Evolutionary conservation across 2,888 invertebrate species (phyloP).

Genomic region (Tupiocoris notatus): DNA sequence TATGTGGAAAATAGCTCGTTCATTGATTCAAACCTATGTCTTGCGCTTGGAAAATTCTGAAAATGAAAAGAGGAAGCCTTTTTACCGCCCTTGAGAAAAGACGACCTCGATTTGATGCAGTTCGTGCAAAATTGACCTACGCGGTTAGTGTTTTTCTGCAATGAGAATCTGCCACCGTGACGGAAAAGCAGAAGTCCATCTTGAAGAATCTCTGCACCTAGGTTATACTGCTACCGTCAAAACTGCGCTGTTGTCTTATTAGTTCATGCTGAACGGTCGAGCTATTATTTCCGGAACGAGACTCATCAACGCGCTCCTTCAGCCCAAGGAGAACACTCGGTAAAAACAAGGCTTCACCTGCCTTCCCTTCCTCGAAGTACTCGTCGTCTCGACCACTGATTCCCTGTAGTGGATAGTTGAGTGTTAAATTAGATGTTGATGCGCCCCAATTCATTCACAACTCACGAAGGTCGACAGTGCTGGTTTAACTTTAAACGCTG

Average conservation of each 20-base stretch:
- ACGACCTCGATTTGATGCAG: neutral
- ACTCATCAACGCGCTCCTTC: neutral
- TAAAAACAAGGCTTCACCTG: too few species aligned
- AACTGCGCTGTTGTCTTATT: constrained; percentile 9
- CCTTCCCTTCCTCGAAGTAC: neutral
- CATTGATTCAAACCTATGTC: too few species aligned
- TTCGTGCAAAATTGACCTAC: neutral
- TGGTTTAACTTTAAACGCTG: too few species aligned
- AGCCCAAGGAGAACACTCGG: neutral
- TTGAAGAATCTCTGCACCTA: neutral
- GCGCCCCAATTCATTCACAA: constrained; percentile 1
- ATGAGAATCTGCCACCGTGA: constrained; percentile 1
- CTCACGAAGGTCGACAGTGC: too few species aligned
- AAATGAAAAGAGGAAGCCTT: too few species aligned
- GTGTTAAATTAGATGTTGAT: neutral
- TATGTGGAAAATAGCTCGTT: too few species aligned
- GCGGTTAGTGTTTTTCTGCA: neutral
- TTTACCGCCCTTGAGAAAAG: neutral
- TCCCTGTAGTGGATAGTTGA: neutral
- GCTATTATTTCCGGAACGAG: constrained; percentile 20
- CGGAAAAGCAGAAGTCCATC: constrained; percentile 8
- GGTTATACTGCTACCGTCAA: neutral
- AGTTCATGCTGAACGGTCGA: neutral
- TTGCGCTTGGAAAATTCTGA: too few species aligned
- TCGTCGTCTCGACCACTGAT: neutral